Evolutionary conservation across 2,797 vertebrate species (phyloP), one percentile per base, ranked within the genome.

Genomic region (Oryzias dopingdopingensis): DNA sequence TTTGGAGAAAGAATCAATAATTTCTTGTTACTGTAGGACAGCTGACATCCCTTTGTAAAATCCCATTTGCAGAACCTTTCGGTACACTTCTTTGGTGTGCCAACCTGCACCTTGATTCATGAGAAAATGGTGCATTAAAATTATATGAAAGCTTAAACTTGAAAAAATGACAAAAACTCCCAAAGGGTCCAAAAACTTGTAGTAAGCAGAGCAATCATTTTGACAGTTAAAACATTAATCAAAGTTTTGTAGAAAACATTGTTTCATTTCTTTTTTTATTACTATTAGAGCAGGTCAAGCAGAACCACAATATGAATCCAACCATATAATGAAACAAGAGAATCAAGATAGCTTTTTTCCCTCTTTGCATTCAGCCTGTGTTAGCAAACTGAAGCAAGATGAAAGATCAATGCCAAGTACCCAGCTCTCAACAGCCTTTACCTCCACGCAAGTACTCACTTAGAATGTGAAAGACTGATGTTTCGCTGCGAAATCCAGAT

Each of bases 381-480:
- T 23, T 59, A 18, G 14, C 42, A 57, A 24, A 65, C 23, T 13
- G 13, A 44, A 6, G 20, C 12, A 17, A 14, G 22, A 37, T 17
- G 48, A 43, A 49, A 46, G 14, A 55, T 52, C 2, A 4, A 50
- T 64, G 20, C 18, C 16, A 52, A 60, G 14, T 6, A 40, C 16
- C 18, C 22, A 44, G 48, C 29, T 8, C 51, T 10, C 45, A 52
- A 8, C 46, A n/a, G 16, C 22, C 37, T 20, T 18, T 22, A 42
- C 26, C 46, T 67, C 51, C 20, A 15, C 44, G 14, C 42, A 40
- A 37, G 16, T 41, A 37, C 58, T 50, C 22, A 26, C 20, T 45
- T 41, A 40, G 14, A 43, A 47, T 67, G 47, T 0, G 4, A 44
- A 62, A 70, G 68, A 77, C 55, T 18, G 49, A 76, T 83, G 67